Evolutionary conservation across 2,888 invertebrate species (phyloP).

Genomic region (Chrysodeixis includens): DNA sequence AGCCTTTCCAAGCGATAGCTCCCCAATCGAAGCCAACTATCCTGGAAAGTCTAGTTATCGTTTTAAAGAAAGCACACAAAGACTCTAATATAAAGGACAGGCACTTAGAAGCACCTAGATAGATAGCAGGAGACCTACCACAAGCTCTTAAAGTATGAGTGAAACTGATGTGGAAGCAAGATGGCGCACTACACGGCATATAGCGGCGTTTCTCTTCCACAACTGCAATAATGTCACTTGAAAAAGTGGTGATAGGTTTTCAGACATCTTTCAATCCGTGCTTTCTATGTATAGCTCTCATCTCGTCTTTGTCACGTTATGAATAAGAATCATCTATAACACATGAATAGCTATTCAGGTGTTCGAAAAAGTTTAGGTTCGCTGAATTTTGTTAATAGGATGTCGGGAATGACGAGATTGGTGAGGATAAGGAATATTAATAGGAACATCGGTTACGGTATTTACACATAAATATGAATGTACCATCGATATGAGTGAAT

Average conservation of each 20-base stretch:
- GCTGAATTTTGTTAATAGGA: neutral
- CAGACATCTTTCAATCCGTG: constrained; percentile 42
- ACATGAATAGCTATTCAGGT: constrained; percentile 48
- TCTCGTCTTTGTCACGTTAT: constrained; percentile 43
- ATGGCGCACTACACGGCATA: too few relatives aligned
- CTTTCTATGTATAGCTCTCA: constrained; percentile 41
- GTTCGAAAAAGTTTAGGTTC: constrained; percentile 24
- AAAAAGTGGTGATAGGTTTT: too few relatives aligned
- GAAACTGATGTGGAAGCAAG: too few relatives aligned
- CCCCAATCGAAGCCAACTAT: constrained; percentile 54
- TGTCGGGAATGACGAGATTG: neutral
- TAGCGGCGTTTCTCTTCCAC: too few relatives aligned
- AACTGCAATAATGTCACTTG: too few relatives aligned
- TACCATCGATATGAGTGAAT: neutral
- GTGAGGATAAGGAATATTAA: neutral
- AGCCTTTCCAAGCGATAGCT: constrained; percentile 38
- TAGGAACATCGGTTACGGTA: neutral
- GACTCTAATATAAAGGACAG: constrained; percentile 44
- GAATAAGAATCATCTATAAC: constrained; percentile 54
- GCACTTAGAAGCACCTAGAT: constrained; percentile 41
- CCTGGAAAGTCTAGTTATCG: constrained; percentile 61
- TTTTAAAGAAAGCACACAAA: constrained; percentile 63
- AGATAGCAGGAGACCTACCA: too few relatives aligned
- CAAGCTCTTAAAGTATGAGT: too few relatives aligned
- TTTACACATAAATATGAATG: neutral